phyloP scores from a whole-genome alignment of 2,888 invertebrate species.

The Cynaeus angustus region DNA sequence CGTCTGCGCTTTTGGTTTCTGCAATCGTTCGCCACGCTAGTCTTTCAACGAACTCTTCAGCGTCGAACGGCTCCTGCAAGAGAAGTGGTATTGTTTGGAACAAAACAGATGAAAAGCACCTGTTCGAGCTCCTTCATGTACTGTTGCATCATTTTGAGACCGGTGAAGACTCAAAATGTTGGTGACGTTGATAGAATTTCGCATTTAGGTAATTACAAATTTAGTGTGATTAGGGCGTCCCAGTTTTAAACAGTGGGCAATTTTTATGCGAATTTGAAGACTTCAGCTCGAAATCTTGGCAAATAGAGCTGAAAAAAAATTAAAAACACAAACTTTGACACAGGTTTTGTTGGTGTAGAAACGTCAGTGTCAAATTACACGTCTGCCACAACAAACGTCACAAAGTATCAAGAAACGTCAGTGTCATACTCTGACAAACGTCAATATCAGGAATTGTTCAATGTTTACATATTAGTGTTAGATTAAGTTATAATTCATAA shows the following conservation, averaged over 20 bases:
- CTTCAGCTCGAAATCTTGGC: too few relatives aligned
- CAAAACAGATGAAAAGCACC: slow-evolving; percentile 70
- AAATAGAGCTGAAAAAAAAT: too few relatives aligned
- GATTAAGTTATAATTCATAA: slow-evolving; percentile 48
- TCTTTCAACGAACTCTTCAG: slow-evolving; percentile 97
- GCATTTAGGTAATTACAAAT: too few relatives aligned
- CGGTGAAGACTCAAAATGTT: slow-evolving; percentile 1
- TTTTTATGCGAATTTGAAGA: too few relatives aligned
- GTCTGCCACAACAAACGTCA: background rate
- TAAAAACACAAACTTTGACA: too few relatives aligned
- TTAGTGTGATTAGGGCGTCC: too few relatives aligned
- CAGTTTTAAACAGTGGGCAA: too few relatives aligned
- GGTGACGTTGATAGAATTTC: background rate
- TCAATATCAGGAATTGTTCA: background rate
- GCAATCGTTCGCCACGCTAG: slow-evolving; percentile 95
- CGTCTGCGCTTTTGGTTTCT: slow-evolving; percentile 78
- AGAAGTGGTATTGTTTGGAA: slow-evolving; percentile 47
- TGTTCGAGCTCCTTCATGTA: slow-evolving; percentile 91
- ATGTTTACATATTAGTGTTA: background rate
- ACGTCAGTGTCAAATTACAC: too few relatives aligned
- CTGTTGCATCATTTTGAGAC: slow-evolving; percentile 83
- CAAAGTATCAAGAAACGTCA: background rate
- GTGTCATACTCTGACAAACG: background rate
- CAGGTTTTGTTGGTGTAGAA: too few relatives aligned
- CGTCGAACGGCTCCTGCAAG: slow-evolving; percentile 94